A percentile compares a stretch with the other conserved stretches of the same genome.
Conservation (phyloP, 2,113 vertebrate genomes). For the Entomyzon cyanotis region DNA sequence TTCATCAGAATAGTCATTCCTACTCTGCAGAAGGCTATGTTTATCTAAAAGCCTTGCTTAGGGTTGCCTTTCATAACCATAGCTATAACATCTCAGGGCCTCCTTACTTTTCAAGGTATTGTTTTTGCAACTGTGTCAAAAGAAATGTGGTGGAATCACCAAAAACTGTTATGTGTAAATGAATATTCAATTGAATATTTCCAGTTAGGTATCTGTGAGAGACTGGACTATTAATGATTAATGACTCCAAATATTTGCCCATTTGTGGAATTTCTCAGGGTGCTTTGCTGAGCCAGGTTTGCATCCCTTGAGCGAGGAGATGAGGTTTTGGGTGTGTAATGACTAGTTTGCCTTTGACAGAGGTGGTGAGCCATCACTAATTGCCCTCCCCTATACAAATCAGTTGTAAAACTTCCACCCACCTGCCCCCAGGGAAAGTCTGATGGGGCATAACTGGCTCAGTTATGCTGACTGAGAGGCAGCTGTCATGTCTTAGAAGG, state of each 20-base stretch:
- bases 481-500: background rate
- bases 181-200: background rate
- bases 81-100: background rate
- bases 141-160: background rate
- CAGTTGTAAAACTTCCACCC: too few relatives aligned
- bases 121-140: background rate
- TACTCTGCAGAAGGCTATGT: background rate
- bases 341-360: background rate
- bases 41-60: background rate
- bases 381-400: too few relatives aligned
- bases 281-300: background rate
- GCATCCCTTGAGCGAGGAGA: background rate
- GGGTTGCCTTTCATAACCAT: background rate
- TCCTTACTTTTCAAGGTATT: background rate
- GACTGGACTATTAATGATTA: background rate
- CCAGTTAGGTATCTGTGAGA: background rate
- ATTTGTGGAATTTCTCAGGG: background rate
- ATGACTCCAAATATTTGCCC: background rate
- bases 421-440: accelerated
- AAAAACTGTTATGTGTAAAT: background rate
- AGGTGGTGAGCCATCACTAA: background rate
- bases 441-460: background rate
- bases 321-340: background rate
- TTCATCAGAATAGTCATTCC: background rate
- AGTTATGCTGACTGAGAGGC: background rate